phyloP scores from a whole-genome alignment of 2,797 vertebrate species.

The Characodon lateralis region DNA sequence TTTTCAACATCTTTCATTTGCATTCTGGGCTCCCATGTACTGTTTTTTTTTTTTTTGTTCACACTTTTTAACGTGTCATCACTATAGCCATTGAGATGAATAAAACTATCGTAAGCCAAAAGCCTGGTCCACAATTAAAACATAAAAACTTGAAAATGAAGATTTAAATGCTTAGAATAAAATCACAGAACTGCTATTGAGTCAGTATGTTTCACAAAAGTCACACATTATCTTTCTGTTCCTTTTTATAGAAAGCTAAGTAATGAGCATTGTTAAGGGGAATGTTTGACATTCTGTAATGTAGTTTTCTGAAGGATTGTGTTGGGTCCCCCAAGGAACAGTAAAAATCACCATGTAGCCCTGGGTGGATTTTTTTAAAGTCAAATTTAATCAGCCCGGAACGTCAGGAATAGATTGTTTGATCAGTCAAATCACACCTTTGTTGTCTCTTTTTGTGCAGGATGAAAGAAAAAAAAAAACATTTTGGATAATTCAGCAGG shows the following conservation, averaged over 20 bases:
- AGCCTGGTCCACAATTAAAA: background rate
- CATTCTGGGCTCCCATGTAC: background rate
- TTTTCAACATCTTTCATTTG: background rate
- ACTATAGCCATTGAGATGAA: background rate
- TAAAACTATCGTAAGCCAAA: background rate
- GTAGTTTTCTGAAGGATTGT: conserved; percentile 61
- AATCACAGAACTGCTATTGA: conserved; percentile 14
- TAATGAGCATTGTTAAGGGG: background rate
- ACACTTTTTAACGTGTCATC: background rate
- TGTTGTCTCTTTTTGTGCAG: conserved; percentile 51
- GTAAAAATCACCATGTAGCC: conserved; percentile 27
- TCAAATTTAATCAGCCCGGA: conserved; percentile 63
- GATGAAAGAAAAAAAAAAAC: conserved; percentile 69
- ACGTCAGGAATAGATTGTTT: conserved; percentile 47
- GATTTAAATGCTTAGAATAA: conserved; percentile 9
- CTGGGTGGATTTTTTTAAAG: conserved; percentile 62
- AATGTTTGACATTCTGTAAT: conserved; percentile 28
- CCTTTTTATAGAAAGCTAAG: background rate
- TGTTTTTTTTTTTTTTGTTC: no score
- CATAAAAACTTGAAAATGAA: background rate
- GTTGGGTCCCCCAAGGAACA: conserved; percentile 58
- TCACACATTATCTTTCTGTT: background rate
- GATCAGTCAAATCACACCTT: conserved; percentile 62
- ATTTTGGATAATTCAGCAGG: conserved; percentile 68
- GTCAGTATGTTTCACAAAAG: conserved; percentile 11